Evolutionary conservation across 30 jellyfish, hydroid and myxozoan species (phyloP).

Genomic region (Calvadosia cruxmelitensis): DNA sequence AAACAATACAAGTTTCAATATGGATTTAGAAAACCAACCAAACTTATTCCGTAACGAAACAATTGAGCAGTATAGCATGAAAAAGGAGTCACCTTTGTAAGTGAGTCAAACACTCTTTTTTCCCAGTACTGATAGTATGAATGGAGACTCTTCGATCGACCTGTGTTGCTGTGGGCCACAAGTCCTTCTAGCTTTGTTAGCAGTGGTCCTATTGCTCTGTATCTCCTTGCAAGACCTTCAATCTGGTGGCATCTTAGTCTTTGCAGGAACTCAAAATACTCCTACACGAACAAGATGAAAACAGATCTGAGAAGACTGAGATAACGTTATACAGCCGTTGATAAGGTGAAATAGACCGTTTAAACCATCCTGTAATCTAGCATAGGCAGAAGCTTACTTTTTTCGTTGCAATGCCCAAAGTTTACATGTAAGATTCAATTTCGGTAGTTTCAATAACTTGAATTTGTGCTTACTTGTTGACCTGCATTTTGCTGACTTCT

Average conservation of each 20-base stretch:
- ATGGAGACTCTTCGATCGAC: slow-evolving; percentile 59
- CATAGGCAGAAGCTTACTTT: neutral
- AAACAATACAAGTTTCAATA: neutral
- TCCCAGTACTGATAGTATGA: slow-evolving; percentile 86
- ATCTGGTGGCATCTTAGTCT: slow-evolving; percentile 57
- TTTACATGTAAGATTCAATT: neutral
- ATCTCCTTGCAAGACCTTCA: slow-evolving; percentile 78
- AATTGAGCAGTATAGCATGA: neutral
- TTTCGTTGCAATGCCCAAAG: neutral
- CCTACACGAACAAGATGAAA: slow-evolving; percentile 37
- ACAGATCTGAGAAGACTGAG: too few relatives aligned
- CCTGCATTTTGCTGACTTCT: too few relatives aligned
- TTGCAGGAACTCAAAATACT: slow-evolving; percentile 69
- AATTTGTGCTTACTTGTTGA: too few relatives aligned
- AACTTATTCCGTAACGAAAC: neutral
- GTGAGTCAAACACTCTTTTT: slow-evolving; percentile 57
- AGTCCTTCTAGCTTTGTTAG: slow-evolving; percentile 92
- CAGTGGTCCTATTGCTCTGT: slow-evolving; percentile 96
- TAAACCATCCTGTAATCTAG: neutral
- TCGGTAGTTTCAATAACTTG: too few relatives aligned
- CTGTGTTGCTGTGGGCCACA: slow-evolving; percentile 92
- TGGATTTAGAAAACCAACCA: neutral
- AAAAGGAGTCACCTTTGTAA: slow-evolving; percentile 48
- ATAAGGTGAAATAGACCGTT: neutral
- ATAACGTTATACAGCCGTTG: too few relatives aligned